Conservation (phyloP, 1,140 invertebrate genomes). For the Drosophila funebris region DNA sequence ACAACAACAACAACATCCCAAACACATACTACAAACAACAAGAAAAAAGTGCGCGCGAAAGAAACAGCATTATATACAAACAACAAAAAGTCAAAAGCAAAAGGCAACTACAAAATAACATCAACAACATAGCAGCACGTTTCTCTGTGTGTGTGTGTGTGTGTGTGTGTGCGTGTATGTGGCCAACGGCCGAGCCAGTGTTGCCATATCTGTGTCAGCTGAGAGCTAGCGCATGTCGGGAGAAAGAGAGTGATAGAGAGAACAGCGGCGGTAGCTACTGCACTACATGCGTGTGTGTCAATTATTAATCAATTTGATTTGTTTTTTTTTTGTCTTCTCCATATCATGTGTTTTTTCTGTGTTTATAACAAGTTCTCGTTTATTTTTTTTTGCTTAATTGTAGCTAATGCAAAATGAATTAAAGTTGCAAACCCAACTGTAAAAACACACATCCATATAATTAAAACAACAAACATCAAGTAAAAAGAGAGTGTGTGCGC, state of each 20-base stretch:
- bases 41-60: slow-evolving; percentile 50
- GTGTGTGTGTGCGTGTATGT: slow-evolving; percentile 12
- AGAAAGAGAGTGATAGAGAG: slow-evolving; percentile 3
- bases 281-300: slow-evolving; percentile 4
- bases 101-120: slow-evolving; percentile 36
- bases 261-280: slow-evolving; percentile 1
- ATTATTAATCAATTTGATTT: slow-evolving; percentile 12
- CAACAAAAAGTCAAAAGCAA: neutral
- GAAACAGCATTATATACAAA: slow-evolving; percentile 42
- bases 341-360: slow-evolving; percentile 1
- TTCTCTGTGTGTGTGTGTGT: slow-evolving; percentile 38
- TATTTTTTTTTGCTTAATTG: slow-evolving; percentile 19
- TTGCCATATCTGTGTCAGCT: slow-evolving; percentile 61
- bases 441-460: slow-evolving; percentile 4
- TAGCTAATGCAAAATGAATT: slow-evolving; percentile 36
- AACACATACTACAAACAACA: slow-evolving; percentile 25
- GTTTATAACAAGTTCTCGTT: slow-evolving; percentile 20
- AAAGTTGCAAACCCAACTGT: slow-evolving; percentile 19
- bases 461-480: slow-evolving; percentile 4
- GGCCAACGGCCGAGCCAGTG: slow-evolving; percentile 46
- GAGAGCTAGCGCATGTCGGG: slow-evolving; percentile 27
- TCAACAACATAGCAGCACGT: slow-evolving; percentile 46
- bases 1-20: slow-evolving; percentile 12
- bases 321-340: slow-evolving; percentile 9
- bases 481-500: neutral